Evolutionary conservation across 2,797 vertebrate genomes (phyloP).

Genomic region (Cercopithecus petaurista): DNA sequence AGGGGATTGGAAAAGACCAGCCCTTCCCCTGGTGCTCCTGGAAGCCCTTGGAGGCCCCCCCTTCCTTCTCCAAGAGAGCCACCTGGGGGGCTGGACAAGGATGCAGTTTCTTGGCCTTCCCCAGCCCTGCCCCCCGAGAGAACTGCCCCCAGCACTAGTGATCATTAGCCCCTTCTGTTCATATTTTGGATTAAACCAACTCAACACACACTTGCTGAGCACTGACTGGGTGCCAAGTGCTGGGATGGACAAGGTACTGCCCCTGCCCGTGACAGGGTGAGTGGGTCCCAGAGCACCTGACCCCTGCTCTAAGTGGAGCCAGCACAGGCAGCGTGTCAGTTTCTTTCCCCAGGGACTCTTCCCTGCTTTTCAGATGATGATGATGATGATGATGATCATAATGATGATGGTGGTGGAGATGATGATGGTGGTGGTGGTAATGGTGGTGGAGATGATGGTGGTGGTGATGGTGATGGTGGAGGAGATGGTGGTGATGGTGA

Average conservation of each 20-base stretch:
- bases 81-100: not conserved
- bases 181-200: not conserved
- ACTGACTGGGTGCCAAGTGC: not conserved
- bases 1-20: not conserved
- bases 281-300: not conserved
- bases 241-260: not conserved
- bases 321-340: not conserved
- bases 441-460: accelerated
- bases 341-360: not conserved
- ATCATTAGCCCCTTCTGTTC: no score
- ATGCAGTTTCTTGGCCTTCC: not conserved
- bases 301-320: not conserved
- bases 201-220: not conserved
- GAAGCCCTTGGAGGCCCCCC: not conserved
- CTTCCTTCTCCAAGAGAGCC: not conserved
- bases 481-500: accelerated
- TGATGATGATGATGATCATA: no score
- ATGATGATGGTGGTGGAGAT: no score
- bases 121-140: not conserved
- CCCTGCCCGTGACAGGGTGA: not conserved
- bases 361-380: not conserved
- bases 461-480: accelerated
- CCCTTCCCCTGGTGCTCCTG: not conserved
- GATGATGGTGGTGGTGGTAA: accelerated
- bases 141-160: accelerated